Evolutionary conservation across 2,113 vertebrate genomes (phyloP), one percentile per base, ranked within the genome.

Genomic region (Anolis carolinensis): DNA sequence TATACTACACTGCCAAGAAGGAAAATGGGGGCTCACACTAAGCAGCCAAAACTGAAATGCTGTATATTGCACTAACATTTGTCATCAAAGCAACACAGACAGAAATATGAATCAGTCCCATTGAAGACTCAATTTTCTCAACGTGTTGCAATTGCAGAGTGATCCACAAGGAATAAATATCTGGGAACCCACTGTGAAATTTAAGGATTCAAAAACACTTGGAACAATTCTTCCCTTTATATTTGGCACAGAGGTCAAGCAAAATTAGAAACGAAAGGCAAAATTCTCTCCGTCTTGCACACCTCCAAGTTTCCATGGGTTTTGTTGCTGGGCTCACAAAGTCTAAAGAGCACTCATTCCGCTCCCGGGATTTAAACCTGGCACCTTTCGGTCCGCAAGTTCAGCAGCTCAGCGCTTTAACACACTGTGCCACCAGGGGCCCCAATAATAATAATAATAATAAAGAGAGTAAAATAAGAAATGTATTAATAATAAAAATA

Each of bases 151-250:
- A 11, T 84, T 21, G 72, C 70, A 85, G 88, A 79, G 84, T 67
- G 52, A 20, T 59, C 1, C 0, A 4, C 8, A 10, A 59, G 55
- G 20, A 86, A 86, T 44, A 88, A 27, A 71, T 88, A 50, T 39
- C 27, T 30, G 87, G 63, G 65, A 86, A 78, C 87, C 86, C 67
- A 74, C 18, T 68, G 68, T 52, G 90, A 84, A 85, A 91, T 91
- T 52, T 20, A 85, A 93, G 65, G 85, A 72, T 77, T 72, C 67
- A 14, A 71, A 34, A 36, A 7, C 4, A 18, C 32, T 74, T 16
- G 5, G 0, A 8, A 50, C 34, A 50, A 84, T 78, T 70, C 44
- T 77, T 74, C n/a, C 65, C 62, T 87, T 89, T 75, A 87, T 55
- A 59, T n/a, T 50, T 67, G 44, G 73, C 13, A 34, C 81, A 86